Conservation (phyloP, 23 tunicate species). For the Ciona savignyi region DNA sequence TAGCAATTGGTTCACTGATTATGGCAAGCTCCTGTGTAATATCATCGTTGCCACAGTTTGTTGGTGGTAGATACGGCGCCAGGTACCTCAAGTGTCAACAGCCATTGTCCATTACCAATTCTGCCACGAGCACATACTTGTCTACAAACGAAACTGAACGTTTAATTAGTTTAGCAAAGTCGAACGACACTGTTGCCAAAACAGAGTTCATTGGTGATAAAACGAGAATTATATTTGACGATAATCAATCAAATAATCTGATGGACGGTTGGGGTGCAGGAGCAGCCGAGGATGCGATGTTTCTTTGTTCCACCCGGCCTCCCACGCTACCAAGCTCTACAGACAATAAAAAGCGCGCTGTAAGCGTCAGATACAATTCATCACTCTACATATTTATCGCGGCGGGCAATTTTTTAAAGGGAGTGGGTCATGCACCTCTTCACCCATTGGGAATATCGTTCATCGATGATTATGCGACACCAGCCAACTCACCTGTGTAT, state of each 20-base stretch:
- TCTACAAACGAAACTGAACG: neutral
- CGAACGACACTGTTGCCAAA: too few relatives aligned
- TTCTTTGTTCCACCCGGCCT: neutral
- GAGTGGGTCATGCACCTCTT: constrained; percentile 87
- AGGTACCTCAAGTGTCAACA: neutral
- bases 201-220: neutral
- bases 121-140: neutral
- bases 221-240: neutral
- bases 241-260: neutral
- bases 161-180: neutral
- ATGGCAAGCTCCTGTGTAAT: constrained; percentile 74
- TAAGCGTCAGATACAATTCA: constrained; percentile 27
- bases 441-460: constrained; percentile 88
- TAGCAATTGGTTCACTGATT: constrained; percentile 72
- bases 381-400: constrained; percentile 60
- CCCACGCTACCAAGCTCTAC: neutral
- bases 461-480: constrained; percentile 77
- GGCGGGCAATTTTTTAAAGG: constrained; percentile 68
- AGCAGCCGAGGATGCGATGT: neutral
- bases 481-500: constrained; percentile 67
- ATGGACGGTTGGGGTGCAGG: neutral
- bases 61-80: constrained; percentile 39
- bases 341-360: neutral
- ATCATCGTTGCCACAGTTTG: constrained; percentile 75
- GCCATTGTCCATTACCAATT: neutral